Evolutionary conservation across 1,140 invertebrate species (phyloP).

Genomic region (Diprion similis): DNA sequence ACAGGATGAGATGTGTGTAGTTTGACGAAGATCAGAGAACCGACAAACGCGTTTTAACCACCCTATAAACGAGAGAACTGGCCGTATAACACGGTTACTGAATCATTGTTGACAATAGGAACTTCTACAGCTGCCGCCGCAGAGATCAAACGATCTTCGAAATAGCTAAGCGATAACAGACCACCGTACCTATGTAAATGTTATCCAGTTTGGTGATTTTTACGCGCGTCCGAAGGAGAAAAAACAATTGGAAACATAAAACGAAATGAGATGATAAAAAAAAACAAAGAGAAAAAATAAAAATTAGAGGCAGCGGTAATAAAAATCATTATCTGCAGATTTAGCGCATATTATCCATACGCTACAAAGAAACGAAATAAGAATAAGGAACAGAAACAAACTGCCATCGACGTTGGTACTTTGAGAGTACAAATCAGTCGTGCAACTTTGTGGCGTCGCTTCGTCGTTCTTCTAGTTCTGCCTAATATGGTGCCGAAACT

Average conservation of each 20-base stretch:
- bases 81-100: slow-evolving; percentile 51
- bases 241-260: too few species aligned
- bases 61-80: slow-evolving; percentile 46
- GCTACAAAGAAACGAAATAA: too few species aligned
- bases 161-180: slow-evolving; percentile 21
- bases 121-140: slow-evolving; percentile 51
- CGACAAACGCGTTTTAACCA: slow-evolving; percentile 39
- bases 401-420: too few species aligned
- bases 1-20: slow-evolving; percentile 10
- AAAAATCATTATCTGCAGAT: too few species aligned
- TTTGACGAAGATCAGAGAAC: slow-evolving; percentile 13
- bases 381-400: too few species aligned
- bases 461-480: neutral
- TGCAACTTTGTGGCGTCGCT: neutral
- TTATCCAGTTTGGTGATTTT: neutral
- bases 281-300: too few species aligned
- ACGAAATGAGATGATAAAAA: too few species aligned
- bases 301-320: too few species aligned
- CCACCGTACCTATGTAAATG: slow-evolving; percentile 4
- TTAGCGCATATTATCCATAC: too few species aligned
- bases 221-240: too few species aligned
- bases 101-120: slow-evolving; percentile 61
- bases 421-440: too few species aligned
- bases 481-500: neutral
- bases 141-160: slow-evolving; percentile 23